Conservation (phyloP, 2,797 vertebrate genomes). For the Furcifer pardalis region DNA sequence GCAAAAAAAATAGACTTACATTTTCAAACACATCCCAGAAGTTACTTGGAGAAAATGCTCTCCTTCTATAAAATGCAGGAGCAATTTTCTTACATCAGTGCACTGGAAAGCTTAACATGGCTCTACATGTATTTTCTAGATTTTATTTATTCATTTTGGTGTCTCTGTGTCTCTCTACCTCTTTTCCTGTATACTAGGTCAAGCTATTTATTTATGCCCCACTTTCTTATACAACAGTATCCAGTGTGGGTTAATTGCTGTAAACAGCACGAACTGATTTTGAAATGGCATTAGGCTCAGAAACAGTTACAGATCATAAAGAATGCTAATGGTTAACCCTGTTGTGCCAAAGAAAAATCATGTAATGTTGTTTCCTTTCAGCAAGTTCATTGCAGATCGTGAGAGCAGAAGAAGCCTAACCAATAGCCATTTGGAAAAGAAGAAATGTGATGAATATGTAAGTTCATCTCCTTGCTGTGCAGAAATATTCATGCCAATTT, state of each 20-base stretch:
- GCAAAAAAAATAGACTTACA: background rate
- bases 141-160: background rate
- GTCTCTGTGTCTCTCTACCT: background rate
- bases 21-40: background rate
- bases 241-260: background rate
- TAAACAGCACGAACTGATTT: background rate
- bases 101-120: background rate
- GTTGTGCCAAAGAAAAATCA: constrained; percentile 46
- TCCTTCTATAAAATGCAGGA: background rate
- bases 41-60: background rate
- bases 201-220: background rate
- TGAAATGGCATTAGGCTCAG: background rate
- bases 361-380: constrained; percentile 69
- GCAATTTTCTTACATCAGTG: background rate
- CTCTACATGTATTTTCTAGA: background rate
- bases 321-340: background rate
- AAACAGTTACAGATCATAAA: background rate
- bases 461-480: constrained; percentile 48
- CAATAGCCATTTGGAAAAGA: constrained; percentile 81
- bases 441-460: constrained; percentile 82
- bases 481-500: background rate
- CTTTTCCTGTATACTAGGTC: background rate
- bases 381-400: constrained; percentile 81
- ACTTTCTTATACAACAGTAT: background rate
- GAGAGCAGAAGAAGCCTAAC: constrained; percentile 82